Evolutionary conservation across 1,140 invertebrate genomes (phyloP), one percentile per base, ranked within the genome.

Genomic region (Alviniconcha marisindica): DNA sequence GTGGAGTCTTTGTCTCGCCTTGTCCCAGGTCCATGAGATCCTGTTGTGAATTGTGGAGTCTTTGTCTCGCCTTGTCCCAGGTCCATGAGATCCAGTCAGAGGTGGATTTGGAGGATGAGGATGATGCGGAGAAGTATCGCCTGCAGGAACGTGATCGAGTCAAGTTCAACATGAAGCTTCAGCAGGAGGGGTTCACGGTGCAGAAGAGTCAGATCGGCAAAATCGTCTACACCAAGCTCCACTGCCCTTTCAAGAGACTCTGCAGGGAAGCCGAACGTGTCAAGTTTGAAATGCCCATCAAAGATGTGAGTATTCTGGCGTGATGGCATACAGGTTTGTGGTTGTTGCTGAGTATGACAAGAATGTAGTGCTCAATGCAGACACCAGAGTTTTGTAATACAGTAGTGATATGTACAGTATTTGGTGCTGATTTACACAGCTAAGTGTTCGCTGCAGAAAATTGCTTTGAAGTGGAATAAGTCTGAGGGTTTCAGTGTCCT

Each of bases 241-340:
- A 92, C 69, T 90, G 89, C 83, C 90, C 93, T 0, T 90, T 93
- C 66, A 89, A 90, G 31, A 85, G 91, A 69, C 85, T 93, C 36
- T 91, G 90, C 81, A 69, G 87, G 40, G 91, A 93, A 81, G 93
- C 93, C 7, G 92, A 93, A 77, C 88, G 83, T 21, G 88, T 91
- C 21, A 89, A 90, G 71, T 66, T 93, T 18, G 90, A 93, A 79
- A 89, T 93, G 87, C 92, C 93, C 48, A 60, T 93, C 14, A 85
- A 87, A 81, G 90, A 88, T 85, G 91, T 93, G 88, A 89, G 87
- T 85, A 24, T 76, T 28, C 0, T 14, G 24, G 0, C 74, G 1
- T 40, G 33, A 21, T 63, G 14, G 5, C 10, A 36, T n/a, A n/a
- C n/a, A n/a, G n/a, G n/a, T n/a, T n/a, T n/a, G n/a, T n/a, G n/a